phyloP scores from a whole-genome alignment of 2,888 invertebrate species.

The Agrotis puta region DNA sequence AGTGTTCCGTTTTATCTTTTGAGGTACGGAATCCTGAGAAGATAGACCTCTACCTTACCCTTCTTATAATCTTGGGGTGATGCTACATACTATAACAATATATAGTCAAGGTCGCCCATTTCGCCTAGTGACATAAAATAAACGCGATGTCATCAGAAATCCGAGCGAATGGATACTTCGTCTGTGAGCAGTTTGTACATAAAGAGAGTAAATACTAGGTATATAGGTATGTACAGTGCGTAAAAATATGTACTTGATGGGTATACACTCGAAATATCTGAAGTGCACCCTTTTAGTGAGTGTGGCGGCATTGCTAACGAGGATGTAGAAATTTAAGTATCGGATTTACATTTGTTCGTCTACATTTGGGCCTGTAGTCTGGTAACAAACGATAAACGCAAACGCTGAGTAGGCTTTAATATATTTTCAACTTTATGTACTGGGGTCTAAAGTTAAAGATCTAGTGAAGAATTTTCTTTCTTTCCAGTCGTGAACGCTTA shows the following conservation, averaged over 20 bases:
- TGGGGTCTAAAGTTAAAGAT: too few relatives aligned
- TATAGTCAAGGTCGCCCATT: background rate
- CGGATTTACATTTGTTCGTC: too few relatives aligned
- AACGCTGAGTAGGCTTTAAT: too few relatives aligned
- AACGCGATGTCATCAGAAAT: conserved; percentile 25
- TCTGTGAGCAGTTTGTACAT: conserved; percentile 14
- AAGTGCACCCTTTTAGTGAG: conserved; percentile 66
- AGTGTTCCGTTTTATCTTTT: too few relatives aligned
- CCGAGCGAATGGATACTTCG: conserved; percentile 12
- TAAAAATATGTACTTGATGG: conserved; percentile 53
- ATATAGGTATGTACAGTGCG: conserved; percentile 20
- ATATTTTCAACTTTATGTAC: too few relatives aligned
- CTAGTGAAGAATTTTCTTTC: too few relatives aligned
- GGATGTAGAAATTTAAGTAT: background rate
- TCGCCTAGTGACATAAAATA: conserved; percentile 27
- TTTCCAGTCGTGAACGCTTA: too few relatives aligned
- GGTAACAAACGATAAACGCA: too few relatives aligned
- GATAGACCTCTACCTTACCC: background rate
- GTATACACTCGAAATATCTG: conserved; percentile 46
- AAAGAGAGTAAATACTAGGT: conserved; percentile 32
- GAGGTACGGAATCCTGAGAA: background rate
- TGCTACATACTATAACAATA: conserved; percentile 2
- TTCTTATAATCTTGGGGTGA: background rate
- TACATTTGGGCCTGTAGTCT: too few relatives aligned
- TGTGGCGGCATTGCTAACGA: conserved; percentile 25